Evolutionary conservation across 2,113 vertebrate species (phyloP), one percentile per base, ranked within the genome.

Genomic region (Oreochromis niloticus): DNA sequence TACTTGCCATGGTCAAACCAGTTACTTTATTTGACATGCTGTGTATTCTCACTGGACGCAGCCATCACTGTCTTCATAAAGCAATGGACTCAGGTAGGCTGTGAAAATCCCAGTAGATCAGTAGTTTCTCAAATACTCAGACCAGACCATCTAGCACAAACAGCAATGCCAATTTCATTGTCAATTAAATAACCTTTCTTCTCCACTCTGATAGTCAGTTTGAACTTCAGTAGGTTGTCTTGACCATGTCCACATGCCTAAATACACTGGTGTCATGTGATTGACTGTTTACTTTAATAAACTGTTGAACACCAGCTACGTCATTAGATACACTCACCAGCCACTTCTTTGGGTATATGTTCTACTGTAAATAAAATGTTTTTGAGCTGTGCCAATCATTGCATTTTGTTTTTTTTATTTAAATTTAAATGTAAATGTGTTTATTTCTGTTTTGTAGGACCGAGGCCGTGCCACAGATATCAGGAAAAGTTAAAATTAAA

Each of bases 401-500:
- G 55, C 7, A 57, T 16, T 57, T 57, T 27, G 12, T 14, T 57
- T 57, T 57, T 56, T 57, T 57, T 12, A 27, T 57, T 57, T 27
- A 57, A 12, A 57, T 57, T 27, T 57, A 22, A 22, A 22, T 63
- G 32, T 78, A 19, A 52, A 30, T 27, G 43, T 17, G 36, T 63
- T 48, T 39, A 61, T 71, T 34, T n/a, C 9, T 36, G 13, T 22
- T 89, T 81, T 34, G 39, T 11, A 92, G 90, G 83, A 7, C 8
- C 81, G 16, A 71, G 1, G 6, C 6, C 55, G 0, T 90, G 91
- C 27, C 46, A 50, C 52, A 4, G 2, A n/a, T 92, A 88, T 71
- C 84, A 90, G 43, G 6, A 1, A 39, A 80, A 75, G 46, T 13
- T 92, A 1, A 92, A 88, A 5, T 27, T 3, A 27, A 86, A 84